Percentiles rank a stretch among this genome's conserved stretches.
Evolutionary conservation across 2,888 invertebrate species (phyloP).

Genomic region (Drosophila multiciliata): DNA sequence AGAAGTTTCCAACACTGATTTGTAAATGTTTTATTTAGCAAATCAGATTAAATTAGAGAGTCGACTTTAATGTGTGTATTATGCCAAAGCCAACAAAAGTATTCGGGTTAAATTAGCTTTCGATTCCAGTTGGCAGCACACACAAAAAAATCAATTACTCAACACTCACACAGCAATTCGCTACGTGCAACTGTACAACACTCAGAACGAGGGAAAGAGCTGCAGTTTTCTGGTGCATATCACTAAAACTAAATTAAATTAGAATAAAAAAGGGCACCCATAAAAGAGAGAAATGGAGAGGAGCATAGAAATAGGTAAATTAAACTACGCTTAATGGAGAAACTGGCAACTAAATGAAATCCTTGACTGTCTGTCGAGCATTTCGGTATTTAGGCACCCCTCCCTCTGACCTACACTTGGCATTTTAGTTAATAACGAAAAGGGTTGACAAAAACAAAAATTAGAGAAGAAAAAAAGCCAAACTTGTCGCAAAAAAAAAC

Average conservation of each 20-base stretch:
- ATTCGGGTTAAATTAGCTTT: constrained; percentile 20
- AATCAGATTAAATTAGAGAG: neutral
- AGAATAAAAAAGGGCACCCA: constrained; percentile 49
- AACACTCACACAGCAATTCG: constrained; percentile 22
- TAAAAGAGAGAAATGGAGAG: constrained; percentile 4
- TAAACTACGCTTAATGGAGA: constrained; percentile 53
- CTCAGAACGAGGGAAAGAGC: constrained; percentile 9
- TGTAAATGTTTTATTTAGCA: neutral
- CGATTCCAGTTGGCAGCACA: constrained; percentile 24
- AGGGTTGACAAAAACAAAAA: constrained; percentile 25
- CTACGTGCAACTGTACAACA: constrained; percentile 11
- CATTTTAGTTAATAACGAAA: constrained; percentile 75
- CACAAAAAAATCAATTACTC: constrained; percentile 45
- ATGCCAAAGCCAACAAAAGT: neutral
- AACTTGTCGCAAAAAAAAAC: constrained; percentile 28
- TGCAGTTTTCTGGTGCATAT: constrained; percentile 23
- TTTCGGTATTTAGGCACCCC: constrained; percentile 34
- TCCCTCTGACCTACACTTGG: constrained; percentile 51
- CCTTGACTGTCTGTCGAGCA: constrained; percentile 52
- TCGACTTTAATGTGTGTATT: neutral
- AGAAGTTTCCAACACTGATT: neutral
- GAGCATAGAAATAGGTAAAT: constrained; percentile 33
- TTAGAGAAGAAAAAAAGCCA: constrained; percentile 19
- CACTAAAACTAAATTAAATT: constrained; percentile 60
- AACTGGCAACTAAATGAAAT: constrained; percentile 61